Evolutionary conservation across 2,113 vertebrate species (phyloP), one percentile per base, ranked within the genome.

Genomic region (Pedetes capensis): DNA sequence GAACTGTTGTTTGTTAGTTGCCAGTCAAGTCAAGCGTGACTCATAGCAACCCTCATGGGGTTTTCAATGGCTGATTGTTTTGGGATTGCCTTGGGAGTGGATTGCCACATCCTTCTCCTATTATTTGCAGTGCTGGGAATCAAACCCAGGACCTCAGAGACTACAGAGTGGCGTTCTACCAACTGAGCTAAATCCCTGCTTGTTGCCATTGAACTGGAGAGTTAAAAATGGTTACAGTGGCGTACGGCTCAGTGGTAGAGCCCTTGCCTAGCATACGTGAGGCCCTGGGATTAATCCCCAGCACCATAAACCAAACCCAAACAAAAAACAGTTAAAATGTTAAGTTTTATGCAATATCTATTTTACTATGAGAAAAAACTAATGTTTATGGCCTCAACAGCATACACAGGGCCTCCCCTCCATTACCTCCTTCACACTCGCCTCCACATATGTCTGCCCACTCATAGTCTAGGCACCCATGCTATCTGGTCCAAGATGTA

Each of bases 371-470:
- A n/a, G 39, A 12, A 71, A 39, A 72, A 14, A n/a, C n/a, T n/a
- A n/a, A 42, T 42, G 8, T 51, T 53, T 72, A 32, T 23, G 8
- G 57, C 53, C 5, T 47, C 63, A 82, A 42, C 53, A 51, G 55
- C 16, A 47, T 3, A 16, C 1, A 14, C 25, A 66, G 49, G 47
- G 44, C n/a, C 74, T 80, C 64, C 47, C 0, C 47, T 39, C 34
- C 8, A 1, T 6, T 27, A 4, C 23, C 61, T 17, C 57, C 18
- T 44, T 47, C 17, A 27, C 4, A 2, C 11, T 7, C 16, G 25
- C 2, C 14, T 44, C 42, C 27, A 10, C 23, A 14, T 1, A 37
- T 25, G 20, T 14, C 34, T 0, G 5, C 5, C 10, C 66, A 42
- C 71, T 75, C 64, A 17, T 8, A 44, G 25, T 22, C 29, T 13